Conservation (phyloP, 2,113 vertebrate genomes). For the Donacobius atricapilla region DNA sequence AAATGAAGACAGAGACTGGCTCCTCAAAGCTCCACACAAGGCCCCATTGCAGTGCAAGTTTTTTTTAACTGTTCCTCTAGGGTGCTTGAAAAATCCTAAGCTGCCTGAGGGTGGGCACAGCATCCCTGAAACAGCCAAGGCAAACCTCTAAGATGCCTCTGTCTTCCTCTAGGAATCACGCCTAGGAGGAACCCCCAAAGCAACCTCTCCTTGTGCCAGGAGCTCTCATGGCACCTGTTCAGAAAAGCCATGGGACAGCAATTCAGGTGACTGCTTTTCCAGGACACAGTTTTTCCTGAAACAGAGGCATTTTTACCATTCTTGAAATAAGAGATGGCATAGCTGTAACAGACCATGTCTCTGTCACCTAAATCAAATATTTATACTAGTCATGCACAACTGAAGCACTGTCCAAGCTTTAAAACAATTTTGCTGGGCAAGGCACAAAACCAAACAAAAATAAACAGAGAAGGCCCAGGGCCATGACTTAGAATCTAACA, state of each 20-base stretch:
- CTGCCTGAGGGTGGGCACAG: neutral
- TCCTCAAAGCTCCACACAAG: neutral
- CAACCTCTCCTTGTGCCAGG: neutral
- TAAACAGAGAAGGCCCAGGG: neutral
- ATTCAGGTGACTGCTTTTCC: neutral
- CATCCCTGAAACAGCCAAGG: neutral
- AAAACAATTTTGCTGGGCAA: neutral
- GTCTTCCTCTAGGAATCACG: neutral
- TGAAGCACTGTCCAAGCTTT: neutral
- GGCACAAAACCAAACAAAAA: neutral
- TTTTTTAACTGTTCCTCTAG: neutral
- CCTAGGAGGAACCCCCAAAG: neutral
- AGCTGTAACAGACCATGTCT: neutral
- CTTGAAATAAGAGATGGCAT: neutral
- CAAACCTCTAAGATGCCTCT: neutral
- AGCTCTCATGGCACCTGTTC: neutral
- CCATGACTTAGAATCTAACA: neutral
- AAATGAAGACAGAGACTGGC: neutral
- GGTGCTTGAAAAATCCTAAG: neutral
- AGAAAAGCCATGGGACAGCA: neutral
- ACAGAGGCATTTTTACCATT: neutral
- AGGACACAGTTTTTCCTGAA: neutral
- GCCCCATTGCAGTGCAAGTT: neutral
- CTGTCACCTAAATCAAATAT: neutral
- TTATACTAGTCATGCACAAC: neutral